Base-by-base conservation (phyloP, 2,113 vertebrate species). In the Lepus americanus region DNA sequence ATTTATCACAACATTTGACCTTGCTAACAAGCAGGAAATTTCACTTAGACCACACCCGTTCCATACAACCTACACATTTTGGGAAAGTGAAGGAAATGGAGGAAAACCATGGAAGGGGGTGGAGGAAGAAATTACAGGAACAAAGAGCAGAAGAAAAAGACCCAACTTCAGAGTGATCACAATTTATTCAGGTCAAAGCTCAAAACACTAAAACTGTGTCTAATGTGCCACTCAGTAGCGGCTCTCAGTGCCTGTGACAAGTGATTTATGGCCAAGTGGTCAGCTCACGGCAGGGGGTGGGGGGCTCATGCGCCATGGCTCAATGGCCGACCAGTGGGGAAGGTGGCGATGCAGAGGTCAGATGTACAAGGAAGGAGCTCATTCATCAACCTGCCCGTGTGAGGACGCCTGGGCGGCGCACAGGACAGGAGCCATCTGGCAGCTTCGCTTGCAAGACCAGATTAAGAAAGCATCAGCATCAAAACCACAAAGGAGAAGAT, bases 401-500 rank as follows among this genome's bases (percentile, higher is more conserved):
- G 27, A 80, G 89, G 51, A 19, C 10, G 87, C 36, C 80, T 0
- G 0, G 82, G 67, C 13, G 23, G 84, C 0, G 2, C 19, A 13
- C 22, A 49, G 87, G 90, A 77, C 1, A 0, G 20, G 22, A 64
- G 79, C 92, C 97, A 97, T 79, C 96, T 97, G 95, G 87, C 29
- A 36, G 44, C 85, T 90, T 70, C 29, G 70, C 89, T 94, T 91
- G 67, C 39, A 81, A 89, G 92, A 87, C 49, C 55, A 89, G 76
- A 66, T 81, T 84, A 76, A 69, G 86, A 87, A 87, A 87, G 79
- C 53, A 51, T 76, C 72, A 92, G 79, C 92, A 72, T 82, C 81
- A 74, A 96, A 96, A 93, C 95, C 89, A 96, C 88, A 92, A 96
- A 89, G 78, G 95, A 95, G 90, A 97, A 96, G 85, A 95, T 5